Conservation (phyloP, 1,140 invertebrate genomes). For the Aphelenchoides besseyi region DNA sequence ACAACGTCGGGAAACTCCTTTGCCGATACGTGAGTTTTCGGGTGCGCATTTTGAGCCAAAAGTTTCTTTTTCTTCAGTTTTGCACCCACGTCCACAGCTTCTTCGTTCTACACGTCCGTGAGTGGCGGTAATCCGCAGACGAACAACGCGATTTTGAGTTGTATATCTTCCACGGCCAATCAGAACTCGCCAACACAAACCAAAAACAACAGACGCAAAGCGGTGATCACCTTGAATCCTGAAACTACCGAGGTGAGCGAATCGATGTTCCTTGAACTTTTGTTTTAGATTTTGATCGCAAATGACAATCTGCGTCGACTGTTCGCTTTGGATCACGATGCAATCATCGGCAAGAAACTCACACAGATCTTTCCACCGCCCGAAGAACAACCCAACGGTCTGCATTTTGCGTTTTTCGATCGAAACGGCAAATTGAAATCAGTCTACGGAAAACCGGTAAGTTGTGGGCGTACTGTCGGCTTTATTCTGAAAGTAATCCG, state of each 20-base stretch:
- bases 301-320: conserved; percentile 14
- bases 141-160: not conserved
- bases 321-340: not conserved
- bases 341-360: conserved; percentile 5
- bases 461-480: conserved; percentile 1
- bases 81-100: not conserved
- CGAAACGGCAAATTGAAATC: not conserved
- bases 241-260: not conserved
- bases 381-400: not conserved
- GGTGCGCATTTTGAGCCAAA: not conserved
- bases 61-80: not conserved
- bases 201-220: not conserved
- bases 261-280: not conserved
- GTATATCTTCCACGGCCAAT: not conserved
- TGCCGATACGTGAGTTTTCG: not conserved
- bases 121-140: not conserved
- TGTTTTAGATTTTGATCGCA: conserved; percentile 15
- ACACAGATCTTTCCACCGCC: conserved; percentile 7
- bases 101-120: not conserved
- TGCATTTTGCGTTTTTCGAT: not conserved
- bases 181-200: not conserved
- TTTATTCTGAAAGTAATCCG: not conserved
- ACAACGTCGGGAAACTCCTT: not conserved
- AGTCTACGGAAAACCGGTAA: conserved; percentile 23
- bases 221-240: conserved; percentile 3